phyloP scores from a whole-genome alignment of 2,888 invertebrate species.

The Dione juno region DNA sequence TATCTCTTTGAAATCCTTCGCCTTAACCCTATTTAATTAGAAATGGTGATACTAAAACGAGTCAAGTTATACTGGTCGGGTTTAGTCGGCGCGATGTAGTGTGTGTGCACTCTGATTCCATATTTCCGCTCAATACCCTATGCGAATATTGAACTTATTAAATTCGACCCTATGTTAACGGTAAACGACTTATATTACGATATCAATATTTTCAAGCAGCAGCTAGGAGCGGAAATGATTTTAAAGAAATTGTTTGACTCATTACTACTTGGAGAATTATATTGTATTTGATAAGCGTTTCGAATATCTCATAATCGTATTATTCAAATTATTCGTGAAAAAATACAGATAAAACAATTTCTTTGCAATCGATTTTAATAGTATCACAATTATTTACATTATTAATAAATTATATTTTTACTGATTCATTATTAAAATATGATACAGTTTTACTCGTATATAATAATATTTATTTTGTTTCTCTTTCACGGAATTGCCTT shows the following conservation, averaged over 20 bases:
- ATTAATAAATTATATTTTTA: too few species aligned
- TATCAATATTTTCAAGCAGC: conserved; percentile 25
- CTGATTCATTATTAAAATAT: too few species aligned
- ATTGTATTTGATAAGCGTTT: conserved; percentile 19
- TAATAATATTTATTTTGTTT: too few species aligned
- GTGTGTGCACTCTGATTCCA: conserved; percentile 72
- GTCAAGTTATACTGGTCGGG: conserved; percentile 60
- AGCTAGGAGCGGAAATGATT: conserved; percentile 50
- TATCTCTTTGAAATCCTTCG: conserved; percentile 52
- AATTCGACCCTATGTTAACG: conserved; percentile 53
- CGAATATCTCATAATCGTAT: conserved; percentile 2
- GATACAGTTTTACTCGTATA: too few species aligned
- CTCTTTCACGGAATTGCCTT: too few species aligned
- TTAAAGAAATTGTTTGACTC: conserved; percentile 51
- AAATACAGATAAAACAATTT: neutral
- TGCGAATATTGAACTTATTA: conserved; percentile 52
- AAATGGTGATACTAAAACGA: conserved; percentile 53
- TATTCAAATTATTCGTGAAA: neutral
- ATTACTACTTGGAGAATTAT: too few species aligned
- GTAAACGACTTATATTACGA: conserved; percentile 49
- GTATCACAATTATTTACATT: too few species aligned
- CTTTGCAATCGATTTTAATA: too few species aligned
- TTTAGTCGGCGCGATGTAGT: conserved; percentile 66
- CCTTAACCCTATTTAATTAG: conserved; percentile 48
- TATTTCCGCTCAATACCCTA: conserved; percentile 78